Percentiles rank a stretch among this genome's conserved stretches.
These are phyloP conservation scores for Vanessa tameamea DNA, from an alignment of 1,140 invertebrate genomes.

Conservation along the genomic window DNA sequence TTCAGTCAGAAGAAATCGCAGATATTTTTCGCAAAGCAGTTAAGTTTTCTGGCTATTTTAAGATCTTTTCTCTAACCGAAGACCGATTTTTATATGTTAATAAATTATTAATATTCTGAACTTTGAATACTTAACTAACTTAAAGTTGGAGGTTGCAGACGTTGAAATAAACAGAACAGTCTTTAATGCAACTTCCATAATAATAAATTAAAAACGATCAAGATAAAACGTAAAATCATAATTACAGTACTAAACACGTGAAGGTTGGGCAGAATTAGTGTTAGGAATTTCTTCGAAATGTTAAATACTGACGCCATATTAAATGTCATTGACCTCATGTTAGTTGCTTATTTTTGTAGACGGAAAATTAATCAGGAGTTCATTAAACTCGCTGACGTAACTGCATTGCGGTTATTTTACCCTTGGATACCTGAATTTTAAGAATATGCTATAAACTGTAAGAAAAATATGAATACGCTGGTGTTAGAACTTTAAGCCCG, in stretches of 20 bases:
- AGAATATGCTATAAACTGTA: neutral
- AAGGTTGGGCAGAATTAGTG: slow-evolving; percentile 4
- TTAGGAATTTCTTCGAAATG: slow-evolving; percentile 4
- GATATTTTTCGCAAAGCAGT: too few species aligned
- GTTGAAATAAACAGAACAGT: neutral
- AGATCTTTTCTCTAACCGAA: too few species aligned
- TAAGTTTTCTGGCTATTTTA: too few species aligned
- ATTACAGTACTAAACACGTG: slow-evolving; percentile 3
- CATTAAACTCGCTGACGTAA: neutral
- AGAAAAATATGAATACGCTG: too few species aligned
- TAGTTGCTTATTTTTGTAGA: neutral
- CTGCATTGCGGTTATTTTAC: slow-evolving; percentile 1
- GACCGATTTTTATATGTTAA: too few species aligned
- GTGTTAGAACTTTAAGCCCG: too few species aligned
- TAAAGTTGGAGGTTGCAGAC: neutral
- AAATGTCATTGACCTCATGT: slow-evolving; percentile 1
- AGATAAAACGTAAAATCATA: slow-evolving; percentile 8
- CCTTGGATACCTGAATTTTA: neutral
- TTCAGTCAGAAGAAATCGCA: too few species aligned
- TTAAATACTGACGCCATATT: slow-evolving; percentile 1
- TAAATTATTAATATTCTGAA: too few species aligned
- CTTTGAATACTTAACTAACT: too few species aligned
- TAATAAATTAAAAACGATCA: slow-evolving; percentile 11
- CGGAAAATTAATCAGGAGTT: slow-evolving; percentile 4
- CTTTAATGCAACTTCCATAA: neutral